These are phyloP conservation scores for Ptyas mucosa DNA, from an alignment of 2,113 vertebrate species.

Conservation along the genomic window DNA sequence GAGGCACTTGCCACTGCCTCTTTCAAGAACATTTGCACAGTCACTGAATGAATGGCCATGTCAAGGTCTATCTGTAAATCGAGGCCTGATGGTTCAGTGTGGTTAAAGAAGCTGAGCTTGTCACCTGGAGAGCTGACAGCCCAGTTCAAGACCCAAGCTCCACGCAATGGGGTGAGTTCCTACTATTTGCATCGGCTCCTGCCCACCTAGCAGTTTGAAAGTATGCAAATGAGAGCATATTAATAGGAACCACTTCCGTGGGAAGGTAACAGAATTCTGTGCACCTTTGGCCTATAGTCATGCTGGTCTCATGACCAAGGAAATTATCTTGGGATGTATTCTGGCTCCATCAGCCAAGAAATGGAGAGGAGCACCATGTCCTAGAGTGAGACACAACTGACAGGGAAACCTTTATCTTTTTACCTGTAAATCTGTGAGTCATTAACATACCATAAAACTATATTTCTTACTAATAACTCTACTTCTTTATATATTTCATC, in stretches of 20 bases:
- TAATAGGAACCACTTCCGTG: background rate
- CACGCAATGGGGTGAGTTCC: background rate
- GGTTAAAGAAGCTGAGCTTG: background rate
- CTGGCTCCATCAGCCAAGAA: background rate
- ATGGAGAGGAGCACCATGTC: background rate
- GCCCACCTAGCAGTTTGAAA: background rate
- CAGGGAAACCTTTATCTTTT: background rate
- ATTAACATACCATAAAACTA: background rate
- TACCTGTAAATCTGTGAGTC: background rate
- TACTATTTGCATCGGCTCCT: background rate
- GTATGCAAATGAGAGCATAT: background rate
- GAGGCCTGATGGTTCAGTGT: background rate
- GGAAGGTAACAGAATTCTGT: background rate
- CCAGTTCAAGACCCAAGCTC: too few relatives aligned
- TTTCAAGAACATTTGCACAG: background rate
- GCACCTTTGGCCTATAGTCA: background rate
- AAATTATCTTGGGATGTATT: background rate
- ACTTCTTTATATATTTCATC: background rate
- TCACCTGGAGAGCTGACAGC: too few relatives aligned
- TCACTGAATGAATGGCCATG: background rate
- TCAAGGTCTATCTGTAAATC: background rate
- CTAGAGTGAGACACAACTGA: background rate
- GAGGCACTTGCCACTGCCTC: background rate
- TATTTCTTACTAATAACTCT: background rate
- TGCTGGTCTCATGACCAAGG: background rate